Evolutionary conservation across 2,113 vertebrate species (phyloP), one percentile per base, ranked within the genome.

Genomic region (Pachypanchax playfairii): DNA sequence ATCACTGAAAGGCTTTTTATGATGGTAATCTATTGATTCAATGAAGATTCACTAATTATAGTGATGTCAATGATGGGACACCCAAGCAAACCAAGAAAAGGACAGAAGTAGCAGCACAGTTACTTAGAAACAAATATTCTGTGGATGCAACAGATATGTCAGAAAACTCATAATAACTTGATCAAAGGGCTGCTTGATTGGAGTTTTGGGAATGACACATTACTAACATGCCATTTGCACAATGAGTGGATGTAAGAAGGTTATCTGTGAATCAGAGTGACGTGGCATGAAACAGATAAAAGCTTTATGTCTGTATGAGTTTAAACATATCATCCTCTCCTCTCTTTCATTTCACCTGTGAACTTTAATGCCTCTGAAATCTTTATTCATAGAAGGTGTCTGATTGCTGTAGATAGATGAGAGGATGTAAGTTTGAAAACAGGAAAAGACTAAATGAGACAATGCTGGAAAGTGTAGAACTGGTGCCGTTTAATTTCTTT

Each of bases 131-230:
- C 49, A 60, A 70, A 47, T 48, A 42, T 48, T 65, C 25, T 42
- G 36, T n/a, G n/a, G n/a, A n/a, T n/a, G n/a, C n/a, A n/a, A n/a
- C n/a, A n/a, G n/a, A n/a, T n/a, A n/a, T n/a, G n/a, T n/a, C n/a
- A n/a, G n/a, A 58, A 77, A 74, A 76, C 79, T 54, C 54, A 58
- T 51, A 53, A 35, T 46, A 72, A 75, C 74, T 84, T 78, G 71
- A 84, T 86, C 79, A 87, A 85, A 85, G 52, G 13, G 54, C 55
- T 68, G 55, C 69, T 55, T 53, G 38, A 51, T 28, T 70, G 62
- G 75, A 76, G 85, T 79, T 71, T 63, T 60, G 29, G 67, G 67
- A 70, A 50, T 75, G 72, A 80, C 65, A 84, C 64, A 67, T 24
- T 58, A 55, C 31, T 47, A 47, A 44, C 73, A 66, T 26, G n/a